phyloP scores from a whole-genome alignment of 2,888 invertebrate genomes.

The Belgica antarctica region DNA sequence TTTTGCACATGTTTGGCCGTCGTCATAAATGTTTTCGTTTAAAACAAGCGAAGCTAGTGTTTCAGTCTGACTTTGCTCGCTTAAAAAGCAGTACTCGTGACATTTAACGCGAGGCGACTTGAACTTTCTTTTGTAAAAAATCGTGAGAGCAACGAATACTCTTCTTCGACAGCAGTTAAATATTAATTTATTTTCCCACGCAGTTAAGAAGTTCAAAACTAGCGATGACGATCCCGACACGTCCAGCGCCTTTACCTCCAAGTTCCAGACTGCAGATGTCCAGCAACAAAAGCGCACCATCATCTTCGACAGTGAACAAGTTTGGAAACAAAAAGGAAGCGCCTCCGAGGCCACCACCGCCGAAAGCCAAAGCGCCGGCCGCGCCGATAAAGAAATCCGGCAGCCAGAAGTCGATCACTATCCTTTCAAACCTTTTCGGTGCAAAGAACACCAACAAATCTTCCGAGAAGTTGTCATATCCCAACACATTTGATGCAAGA shows the following conservation, averaged over 20 bases:
- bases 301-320: slow-evolving; percentile 5
- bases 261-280: neutral
- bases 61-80: neutral
- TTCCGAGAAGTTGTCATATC: slow-evolving; percentile 26
- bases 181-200: no score
- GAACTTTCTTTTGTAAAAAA: neutral
- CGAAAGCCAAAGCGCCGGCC: neutral
- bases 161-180: neutral
- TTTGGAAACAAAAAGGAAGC: neutral
- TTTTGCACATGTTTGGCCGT: neutral
- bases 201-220: no score
- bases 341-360: slow-evolving; percentile 39
- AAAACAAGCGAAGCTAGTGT: neutral
- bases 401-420: slow-evolving; percentile 20
- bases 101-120: no score
- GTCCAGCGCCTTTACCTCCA: slow-evolving; percentile 39
- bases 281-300: neutral
- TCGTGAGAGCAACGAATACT: neutral
- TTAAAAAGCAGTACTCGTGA: neutral
- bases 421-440: slow-evolving; percentile 32
- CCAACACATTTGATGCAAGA: slow-evolving; percentile 11
- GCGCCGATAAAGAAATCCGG: neutral
- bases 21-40: neutral
- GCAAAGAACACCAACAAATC: slow-evolving; percentile 31
- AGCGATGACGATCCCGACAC: slow-evolving; percentile 15